Evolutionary conservation across 2,797 vertebrate species (phyloP).

Genomic region (Cynodonichthys magdalenae): DNA sequence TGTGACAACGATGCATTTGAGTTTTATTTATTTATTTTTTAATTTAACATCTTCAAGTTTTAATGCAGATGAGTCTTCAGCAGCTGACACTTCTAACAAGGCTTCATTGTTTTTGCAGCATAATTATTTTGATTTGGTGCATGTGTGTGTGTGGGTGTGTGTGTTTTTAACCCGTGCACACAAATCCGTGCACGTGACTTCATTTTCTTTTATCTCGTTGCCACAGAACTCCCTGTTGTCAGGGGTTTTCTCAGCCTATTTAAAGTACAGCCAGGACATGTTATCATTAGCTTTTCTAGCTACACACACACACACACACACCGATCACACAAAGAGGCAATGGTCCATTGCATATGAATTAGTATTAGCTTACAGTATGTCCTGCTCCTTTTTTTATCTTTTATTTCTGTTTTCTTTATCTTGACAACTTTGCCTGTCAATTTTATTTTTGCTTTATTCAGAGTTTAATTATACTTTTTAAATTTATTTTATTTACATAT

Average conservation of each 20-base stretch:
- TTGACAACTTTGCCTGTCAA: too few species aligned
- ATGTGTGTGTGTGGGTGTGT: background rate
- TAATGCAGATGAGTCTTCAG: constrained; percentile 30
- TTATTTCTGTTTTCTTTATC: too few species aligned
- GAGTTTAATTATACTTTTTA: too few species aligned
- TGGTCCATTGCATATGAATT: constrained; percentile 30
- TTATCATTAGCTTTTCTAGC: constrained; percentile 46
- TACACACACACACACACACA: constrained; percentile 24
- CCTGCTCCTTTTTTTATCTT: background rate
- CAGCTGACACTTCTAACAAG: constrained; percentile 39
- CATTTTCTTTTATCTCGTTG: too few species aligned
- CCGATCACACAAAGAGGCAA: constrained; percentile 6
- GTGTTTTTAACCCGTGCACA: constrained; percentile 1
- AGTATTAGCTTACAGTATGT: too few species aligned
- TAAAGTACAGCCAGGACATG: constrained; percentile 36
- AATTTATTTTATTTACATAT: too few species aligned
- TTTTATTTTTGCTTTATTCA: too few species aligned
- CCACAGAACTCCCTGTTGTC: too few species aligned
- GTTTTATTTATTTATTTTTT: too few species aligned
- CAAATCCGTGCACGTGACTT: too few species aligned
- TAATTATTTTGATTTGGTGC: too few species aligned
- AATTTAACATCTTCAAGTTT: background rate
- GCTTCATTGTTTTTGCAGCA: background rate
- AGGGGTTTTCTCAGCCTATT: constrained; percentile 48
- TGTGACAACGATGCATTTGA: too few species aligned